phyloP scores from a whole-genome alignment of 2,113 vertebrate genomes.

The Mustela lutreola region DNA sequence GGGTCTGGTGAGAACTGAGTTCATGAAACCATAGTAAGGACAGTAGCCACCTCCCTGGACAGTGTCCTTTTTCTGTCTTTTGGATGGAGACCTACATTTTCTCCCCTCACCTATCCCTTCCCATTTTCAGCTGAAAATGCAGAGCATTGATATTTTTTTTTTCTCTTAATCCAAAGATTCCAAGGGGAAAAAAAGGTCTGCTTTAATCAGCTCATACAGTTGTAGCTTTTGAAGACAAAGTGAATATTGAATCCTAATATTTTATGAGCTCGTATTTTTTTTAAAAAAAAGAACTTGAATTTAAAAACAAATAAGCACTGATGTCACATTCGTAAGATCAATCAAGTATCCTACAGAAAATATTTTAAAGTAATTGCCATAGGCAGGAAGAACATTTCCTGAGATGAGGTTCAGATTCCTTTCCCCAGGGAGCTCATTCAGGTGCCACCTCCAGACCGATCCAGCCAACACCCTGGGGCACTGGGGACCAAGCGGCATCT shows the following conservation, averaged over 20 bases:
- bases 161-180: background rate
- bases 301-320: background rate
- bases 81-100: background rate
- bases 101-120: background rate
- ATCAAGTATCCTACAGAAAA: background rate
- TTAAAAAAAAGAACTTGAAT: background rate
- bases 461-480: background rate
- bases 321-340: background rate
- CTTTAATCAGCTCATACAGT: background rate
- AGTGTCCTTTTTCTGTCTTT: background rate
- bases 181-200: background rate
- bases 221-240: background rate
- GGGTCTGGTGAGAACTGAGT: background rate
- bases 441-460: background rate
- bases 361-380: background rate
- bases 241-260: background rate
- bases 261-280: background rate
- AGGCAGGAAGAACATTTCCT: background rate
- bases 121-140: background rate
- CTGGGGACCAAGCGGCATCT: rapidly evolving
- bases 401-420: background rate
- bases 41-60: background rate
- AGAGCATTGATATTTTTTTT: background rate
- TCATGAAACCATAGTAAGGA: background rate
- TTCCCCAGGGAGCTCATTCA: background rate